A percentile compares a stretch with the other conserved stretches of the same genome.
Conservation (phyloP, 2,113 vertebrate genomes). For the Serinus canaria region DNA sequence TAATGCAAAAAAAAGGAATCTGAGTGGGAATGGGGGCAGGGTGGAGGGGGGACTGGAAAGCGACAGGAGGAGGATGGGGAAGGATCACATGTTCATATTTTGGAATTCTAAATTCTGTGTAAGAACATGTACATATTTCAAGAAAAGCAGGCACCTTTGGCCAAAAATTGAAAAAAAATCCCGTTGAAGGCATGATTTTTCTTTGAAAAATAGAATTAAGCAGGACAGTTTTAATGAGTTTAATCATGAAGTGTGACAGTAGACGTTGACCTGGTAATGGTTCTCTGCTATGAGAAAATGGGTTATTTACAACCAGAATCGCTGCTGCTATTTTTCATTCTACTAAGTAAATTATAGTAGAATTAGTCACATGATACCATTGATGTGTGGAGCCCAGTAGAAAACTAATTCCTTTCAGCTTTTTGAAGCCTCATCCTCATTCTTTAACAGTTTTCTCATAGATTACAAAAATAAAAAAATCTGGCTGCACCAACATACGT, state of each 20-base stretch:
- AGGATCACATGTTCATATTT: not conserved
- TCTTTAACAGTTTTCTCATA: not conserved
- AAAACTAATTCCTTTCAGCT: not conserved
- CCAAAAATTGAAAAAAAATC: not conserved
- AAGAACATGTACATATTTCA: not conserved
- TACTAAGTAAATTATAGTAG: not conserved
- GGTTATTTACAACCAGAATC: not conserved
- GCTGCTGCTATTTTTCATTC: slow-evolving; percentile 4
- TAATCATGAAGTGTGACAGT: not conserved
- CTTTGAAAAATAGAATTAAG: not conserved
- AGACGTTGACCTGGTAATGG: not conserved
- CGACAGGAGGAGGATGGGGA: not conserved
- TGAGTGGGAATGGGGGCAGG: too few relatives aligned
- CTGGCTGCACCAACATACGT: not conserved
- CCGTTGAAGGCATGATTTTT: not conserved
- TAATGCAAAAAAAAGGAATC: not conserved
- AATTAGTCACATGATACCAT: not conserved
- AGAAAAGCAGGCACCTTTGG: not conserved
- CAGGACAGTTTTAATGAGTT: not conserved
- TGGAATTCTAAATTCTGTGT: not conserved
- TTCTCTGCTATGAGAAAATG: not conserved
- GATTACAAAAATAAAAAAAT: not conserved
- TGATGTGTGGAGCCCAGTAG: not conserved
- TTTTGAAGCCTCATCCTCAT: not conserved
- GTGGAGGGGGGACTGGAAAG: too few relatives aligned